Base-by-base conservation (phyloP, 2,113 vertebrate genomes). In the Daubentonia madagascariensis region DNA sequence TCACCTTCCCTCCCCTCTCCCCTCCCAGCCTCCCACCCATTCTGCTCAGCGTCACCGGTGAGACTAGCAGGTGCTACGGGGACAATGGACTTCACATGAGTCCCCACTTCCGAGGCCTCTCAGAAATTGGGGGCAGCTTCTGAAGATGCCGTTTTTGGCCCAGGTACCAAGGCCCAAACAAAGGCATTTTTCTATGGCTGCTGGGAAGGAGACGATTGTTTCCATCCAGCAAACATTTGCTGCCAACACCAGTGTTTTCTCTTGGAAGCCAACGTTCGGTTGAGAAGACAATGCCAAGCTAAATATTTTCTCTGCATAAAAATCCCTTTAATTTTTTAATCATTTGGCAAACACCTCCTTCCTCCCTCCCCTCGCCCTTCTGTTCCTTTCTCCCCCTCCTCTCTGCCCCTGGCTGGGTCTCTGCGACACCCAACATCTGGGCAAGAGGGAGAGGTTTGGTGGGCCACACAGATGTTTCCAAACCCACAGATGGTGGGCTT, bases 301-400 rank as follows among this genome's bases (percentile, higher is more conserved):
- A 98, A 98, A 98, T 98, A 98, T 98, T 98, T 97, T 97, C 97
- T 96, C 96, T 96, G 97, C 97, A 98, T 98, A 98, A 98, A 97
- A 98, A 98, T 96, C 97, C 97, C 97, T 97, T 98, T 96, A 98
- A 98, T 98, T 98, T 98, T 98, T 96, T 97, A 98, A 98, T 98
- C 97, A 96, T 94, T 97, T 98, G 98, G 97, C 98, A 96, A 94
- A 94, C 97, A 35, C 80, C 67, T 37, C 92, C 80, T 91, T 30
- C 84, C 94, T 93, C 88, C 89, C 84, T 84, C 96, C 96, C 95
- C 52, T 93, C 25, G 3, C 85, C 94, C 97, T 98, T 97, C 97
- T 98, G 98, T 90, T 97, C 87, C 63, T 92, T 48, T 43, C 84
- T 57, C 70, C 59, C 78, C 57, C 32, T 37, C 10, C 54, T 57